Base-by-base conservation (phyloP, 2,888 invertebrate genomes). In the Epirrita christyi region DNA sequence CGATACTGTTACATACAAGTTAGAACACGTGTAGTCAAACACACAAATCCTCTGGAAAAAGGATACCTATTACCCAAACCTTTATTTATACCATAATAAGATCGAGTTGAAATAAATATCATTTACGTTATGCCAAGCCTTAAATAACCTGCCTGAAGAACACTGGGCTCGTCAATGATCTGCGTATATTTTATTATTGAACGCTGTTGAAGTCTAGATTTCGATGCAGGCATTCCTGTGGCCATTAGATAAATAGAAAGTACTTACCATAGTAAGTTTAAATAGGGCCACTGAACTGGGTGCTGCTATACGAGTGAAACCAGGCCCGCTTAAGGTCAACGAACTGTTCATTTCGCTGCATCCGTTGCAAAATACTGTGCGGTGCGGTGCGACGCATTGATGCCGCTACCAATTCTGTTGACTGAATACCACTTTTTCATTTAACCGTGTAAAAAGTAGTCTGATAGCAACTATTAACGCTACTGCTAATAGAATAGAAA, bases 281-380 rank as follows among this genome's bases (percentile, higher is more conserved):
- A 85, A 84, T 86, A 87, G 86, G 84, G 86, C 85, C 86, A 85
- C 78, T 86, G 87, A 86, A 87, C 86, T 86, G 85, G 83, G 83
- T 85, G 81, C 80, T 85, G 58, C 76, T 88, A 80, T 83, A 83
- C 83, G 82, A 91, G 92, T 90, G 89, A 91, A 92, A 91, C 91
- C 88, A 82, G 85, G 86, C 86, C 79, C 76, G 83, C 76, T 78
- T 78, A 84, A 83, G 91, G 87, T 90, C 89, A 84, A 82, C 77
- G 91, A 90, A 88, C 92, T 87, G 84, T 83, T 86, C 88, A 89
- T 91, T 91, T 92, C 81, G 88, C 92, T 92, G 91, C 91, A 92
- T 91, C 88, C 90, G 89, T 90, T 92, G 92, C 90, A 89, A 92
- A 91, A n/a, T n/a, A n/a, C n/a, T n/a, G n/a, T 89, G 88, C 80